These are phyloP conservation scores for Artemisiospiza belli DNA, from an alignment of 2,113 vertebrate species.

Conservation along the genomic window DNA sequence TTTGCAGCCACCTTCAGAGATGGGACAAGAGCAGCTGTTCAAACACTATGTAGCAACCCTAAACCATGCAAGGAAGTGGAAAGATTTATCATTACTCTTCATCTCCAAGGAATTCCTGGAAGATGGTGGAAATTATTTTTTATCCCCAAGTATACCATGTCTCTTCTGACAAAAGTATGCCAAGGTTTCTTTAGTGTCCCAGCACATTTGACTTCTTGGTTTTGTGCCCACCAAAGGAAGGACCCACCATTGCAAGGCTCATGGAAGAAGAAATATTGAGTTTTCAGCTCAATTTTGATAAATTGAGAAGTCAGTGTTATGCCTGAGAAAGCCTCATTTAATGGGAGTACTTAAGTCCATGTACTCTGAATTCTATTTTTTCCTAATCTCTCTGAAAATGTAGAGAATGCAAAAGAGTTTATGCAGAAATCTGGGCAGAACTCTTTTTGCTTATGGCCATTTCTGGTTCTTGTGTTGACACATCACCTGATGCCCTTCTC, in stretches of 20 bases:
- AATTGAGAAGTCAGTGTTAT: neutral
- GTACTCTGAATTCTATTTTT: neutral
- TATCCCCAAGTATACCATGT: neutral
- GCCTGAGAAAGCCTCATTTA: neutral
- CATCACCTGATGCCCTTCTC: neutral
- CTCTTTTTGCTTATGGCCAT: neutral
- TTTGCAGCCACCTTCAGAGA: conserved; percentile 26
- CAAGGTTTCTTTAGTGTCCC: neutral
- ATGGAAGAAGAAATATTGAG: neutral
- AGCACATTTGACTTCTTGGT: neutral
- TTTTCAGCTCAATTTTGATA: neutral
- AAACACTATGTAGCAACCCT: conserved; percentile 49
- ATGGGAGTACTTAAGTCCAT: neutral
- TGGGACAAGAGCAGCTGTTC: conserved; percentile 45
- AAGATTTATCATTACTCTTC: conserved; percentile 7
- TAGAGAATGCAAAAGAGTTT: neutral
- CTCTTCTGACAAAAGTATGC: neutral
- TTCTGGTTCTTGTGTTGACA: neutral
- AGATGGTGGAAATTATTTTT: neutral
- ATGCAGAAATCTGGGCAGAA: neutral
- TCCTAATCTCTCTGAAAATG: neutral
- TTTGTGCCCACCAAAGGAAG: neutral
- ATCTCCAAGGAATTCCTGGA: conserved; percentile 1
- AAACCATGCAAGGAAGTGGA: neutral
- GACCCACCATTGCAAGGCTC: neutral